phyloP scores from a whole-genome alignment of 2,113 vertebrate species.

The Neopipo cinnamomea region DNA sequence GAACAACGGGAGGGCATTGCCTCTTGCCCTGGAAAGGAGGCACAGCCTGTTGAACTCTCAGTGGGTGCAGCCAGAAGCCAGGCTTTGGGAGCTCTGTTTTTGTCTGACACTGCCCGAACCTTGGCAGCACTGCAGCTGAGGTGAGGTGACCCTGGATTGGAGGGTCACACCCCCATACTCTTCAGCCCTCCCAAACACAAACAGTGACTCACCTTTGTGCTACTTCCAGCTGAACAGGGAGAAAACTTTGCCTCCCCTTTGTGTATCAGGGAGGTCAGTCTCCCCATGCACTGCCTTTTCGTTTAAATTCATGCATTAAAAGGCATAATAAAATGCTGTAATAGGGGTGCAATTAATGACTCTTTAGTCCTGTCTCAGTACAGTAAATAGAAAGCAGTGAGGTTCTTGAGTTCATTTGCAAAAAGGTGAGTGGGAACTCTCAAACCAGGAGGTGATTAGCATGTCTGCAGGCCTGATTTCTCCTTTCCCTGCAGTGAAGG shows the following conservation, averaged over 20 bases:
- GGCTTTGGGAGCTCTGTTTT: background rate
- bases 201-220: background rate
- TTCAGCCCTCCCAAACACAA: background rate
- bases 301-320: background rate
- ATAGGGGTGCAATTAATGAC: background rate
- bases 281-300: background rate
- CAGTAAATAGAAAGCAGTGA: background rate
- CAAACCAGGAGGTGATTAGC: background rate
- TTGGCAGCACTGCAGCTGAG: background rate
- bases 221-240: background rate
- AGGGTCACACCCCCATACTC: rapidly evolving
- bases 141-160: background rate
- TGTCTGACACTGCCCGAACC: background rate
- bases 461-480: slow-evolving; percentile 38
- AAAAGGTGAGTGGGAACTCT: background rate
- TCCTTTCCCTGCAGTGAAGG: slow-evolving; percentile 28
- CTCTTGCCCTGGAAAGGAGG: background rate
- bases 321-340: background rate
- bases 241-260: background rate
- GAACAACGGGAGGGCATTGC: rapidly evolving
- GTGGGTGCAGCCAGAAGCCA: background rate
- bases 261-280: background rate
- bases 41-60: background rate
- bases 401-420: background rate
- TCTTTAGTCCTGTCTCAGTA: background rate